These are phyloP conservation scores for Labroides dimidiatus DNA, from an alignment of 2,797 vertebrate species.

Conservation along the genomic window DNA sequence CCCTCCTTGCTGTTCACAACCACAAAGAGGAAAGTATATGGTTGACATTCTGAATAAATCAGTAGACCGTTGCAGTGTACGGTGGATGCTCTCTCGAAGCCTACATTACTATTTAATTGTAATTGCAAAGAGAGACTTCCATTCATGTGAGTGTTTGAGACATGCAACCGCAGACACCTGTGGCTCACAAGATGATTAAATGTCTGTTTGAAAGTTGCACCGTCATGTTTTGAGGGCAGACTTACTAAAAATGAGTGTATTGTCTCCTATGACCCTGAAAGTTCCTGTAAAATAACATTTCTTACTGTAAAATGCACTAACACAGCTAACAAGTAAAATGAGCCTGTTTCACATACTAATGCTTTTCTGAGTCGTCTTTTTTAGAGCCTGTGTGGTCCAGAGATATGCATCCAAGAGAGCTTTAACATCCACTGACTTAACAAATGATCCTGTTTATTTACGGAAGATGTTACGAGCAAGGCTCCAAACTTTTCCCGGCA, in stretches of 20 bases:
- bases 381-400: background rate
- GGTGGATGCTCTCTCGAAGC: conserved; percentile 50
- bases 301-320: background rate
- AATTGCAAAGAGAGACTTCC: conserved; percentile 28
- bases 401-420: background rate
- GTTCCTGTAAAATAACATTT: too few species aligned
- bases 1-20: conserved; percentile 18
- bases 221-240: conserved; percentile 49
- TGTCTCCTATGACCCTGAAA: conserved; percentile 16
- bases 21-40: conserved; percentile 64
- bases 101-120: conserved; percentile 38
- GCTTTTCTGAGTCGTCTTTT: background rate
- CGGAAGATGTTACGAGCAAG: background rate
- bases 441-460: background rate
- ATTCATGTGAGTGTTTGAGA: conserved; percentile 20
- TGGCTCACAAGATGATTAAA: background rate
- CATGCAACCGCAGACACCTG: background rate
- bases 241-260: conserved; percentile 47
- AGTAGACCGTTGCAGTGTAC: conserved; percentile 61
- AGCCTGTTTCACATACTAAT: background rate
- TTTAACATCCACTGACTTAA: background rate
- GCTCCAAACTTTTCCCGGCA: background rate
- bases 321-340: background rate
- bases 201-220: conserved; percentile 21
- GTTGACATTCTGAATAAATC: conserved; percentile 66